phyloP scores from a whole-genome alignment of 2,113 vertebrate genomes.

The Periophthalmodon schlosseri region DNA sequence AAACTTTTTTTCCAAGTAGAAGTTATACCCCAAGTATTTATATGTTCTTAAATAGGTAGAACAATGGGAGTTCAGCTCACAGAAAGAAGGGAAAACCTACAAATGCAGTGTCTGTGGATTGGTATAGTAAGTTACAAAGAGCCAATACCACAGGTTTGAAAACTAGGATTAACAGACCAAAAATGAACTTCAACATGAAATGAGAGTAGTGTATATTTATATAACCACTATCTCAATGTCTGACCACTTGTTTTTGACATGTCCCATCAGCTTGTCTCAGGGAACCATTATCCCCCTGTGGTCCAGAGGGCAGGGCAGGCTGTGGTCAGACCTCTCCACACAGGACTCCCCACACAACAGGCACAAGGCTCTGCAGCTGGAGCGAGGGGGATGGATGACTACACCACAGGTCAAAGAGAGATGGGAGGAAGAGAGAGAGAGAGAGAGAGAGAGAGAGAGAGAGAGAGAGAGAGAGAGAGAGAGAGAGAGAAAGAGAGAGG shows the following conservation, averaged over 20 bases:
- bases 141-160: too few species aligned
- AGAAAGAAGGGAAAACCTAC: too few species aligned
- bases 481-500: conserved; percentile 33
- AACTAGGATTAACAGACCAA: too few species aligned
- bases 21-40: too few species aligned
- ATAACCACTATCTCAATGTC: not conserved
- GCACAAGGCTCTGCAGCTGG: conserved; percentile 26
- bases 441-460: conserved; percentile 37
- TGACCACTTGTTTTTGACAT: conserved; percentile 43
- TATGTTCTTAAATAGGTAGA: too few species aligned
- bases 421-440: conserved; percentile 26
- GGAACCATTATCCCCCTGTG: conserved; percentile 53
- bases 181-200: too few species aligned
- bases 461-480: conserved; percentile 31
- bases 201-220: not conserved
- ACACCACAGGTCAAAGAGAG: conserved; percentile 43
- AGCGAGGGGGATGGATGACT: conserved; percentile 68
- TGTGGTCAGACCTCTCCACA: conserved; percentile 29
- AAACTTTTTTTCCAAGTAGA: too few species aligned
- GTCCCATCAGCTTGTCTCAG: conserved; percentile 48
- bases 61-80: too few species aligned
- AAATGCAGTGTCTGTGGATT: too few species aligned
- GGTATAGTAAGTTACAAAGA: too few species aligned
- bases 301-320: conserved; percentile 61
- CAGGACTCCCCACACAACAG: conserved; percentile 12